A percentile compares a stretch with the other conserved stretches of the same genome.
These are phyloP conservation scores for Acanthacorydalis orientalis DNA, from an alignment of 2,888 invertebrate genomes.

Conservation along the genomic window DNA sequence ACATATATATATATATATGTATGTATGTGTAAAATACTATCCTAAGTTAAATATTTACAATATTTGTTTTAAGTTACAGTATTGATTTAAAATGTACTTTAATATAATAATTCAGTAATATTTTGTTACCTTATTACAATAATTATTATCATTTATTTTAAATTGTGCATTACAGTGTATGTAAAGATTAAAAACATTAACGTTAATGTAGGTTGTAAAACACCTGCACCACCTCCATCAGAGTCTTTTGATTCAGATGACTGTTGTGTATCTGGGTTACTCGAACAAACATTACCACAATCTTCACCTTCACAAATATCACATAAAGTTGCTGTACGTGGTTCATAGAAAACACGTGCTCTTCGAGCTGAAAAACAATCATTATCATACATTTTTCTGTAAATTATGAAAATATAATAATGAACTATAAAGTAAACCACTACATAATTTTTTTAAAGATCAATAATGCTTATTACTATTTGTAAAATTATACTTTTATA, in stretches of 20 bases:
- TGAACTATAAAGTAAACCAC: neutral
- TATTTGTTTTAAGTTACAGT: too few relatives aligned
- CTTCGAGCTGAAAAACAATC: slow-evolving; percentile 44
- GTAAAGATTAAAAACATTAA: too few relatives aligned
- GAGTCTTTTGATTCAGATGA: neutral
- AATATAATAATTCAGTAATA: too few relatives aligned
- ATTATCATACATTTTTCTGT: neutral
- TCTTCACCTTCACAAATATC: slow-evolving; percentile 66
- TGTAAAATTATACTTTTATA: neutral
- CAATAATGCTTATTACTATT: neutral
- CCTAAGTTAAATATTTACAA: too few relatives aligned
- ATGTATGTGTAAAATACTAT: too few relatives aligned
- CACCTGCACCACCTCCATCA: neutral
- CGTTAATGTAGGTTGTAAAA: too few relatives aligned
- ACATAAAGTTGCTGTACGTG: slow-evolving; percentile 51
- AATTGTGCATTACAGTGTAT: too few relatives aligned
- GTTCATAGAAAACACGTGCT: slow-evolving; percentile 68
- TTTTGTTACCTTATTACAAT: too few relatives aligned
- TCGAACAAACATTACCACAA: slow-evolving; percentile 32
- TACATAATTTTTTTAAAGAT: neutral
- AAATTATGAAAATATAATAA: neutral
- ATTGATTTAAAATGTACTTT: too few relatives aligned
- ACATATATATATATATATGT: too few relatives aligned
- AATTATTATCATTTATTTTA: too few relatives aligned
- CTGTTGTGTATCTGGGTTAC: slow-evolving; percentile 18